A percentile compares a stretch with the other conserved stretches of the same genome.
Evolutionary conservation across 2,888 invertebrate species (phyloP).

Genomic region (Drosophila hawaiiensis): DNA sequence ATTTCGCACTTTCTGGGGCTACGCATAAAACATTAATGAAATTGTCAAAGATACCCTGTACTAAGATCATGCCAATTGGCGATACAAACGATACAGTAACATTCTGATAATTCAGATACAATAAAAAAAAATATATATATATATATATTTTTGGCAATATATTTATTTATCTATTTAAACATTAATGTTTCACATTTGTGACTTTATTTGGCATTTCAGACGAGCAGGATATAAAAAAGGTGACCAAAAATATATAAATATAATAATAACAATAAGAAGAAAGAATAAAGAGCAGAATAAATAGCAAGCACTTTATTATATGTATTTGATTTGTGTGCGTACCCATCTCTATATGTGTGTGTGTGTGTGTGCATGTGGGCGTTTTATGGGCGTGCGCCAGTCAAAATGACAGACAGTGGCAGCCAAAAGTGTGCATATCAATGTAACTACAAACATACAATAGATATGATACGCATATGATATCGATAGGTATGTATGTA

Average conservation of each 20-base stretch:
- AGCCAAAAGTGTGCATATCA: conserved; percentile 44
- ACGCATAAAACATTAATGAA: conserved; percentile 3
- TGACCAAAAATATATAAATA: neutral
- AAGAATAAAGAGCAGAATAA: neutral
- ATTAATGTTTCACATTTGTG: neutral
- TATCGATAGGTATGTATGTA: neutral
- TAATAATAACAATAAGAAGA: neutral
- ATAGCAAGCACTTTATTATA: conserved; percentile 53
- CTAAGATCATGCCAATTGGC: neutral
- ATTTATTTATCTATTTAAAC: neutral
- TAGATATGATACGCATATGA: conserved; percentile 22
- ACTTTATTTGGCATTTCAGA: neutral
- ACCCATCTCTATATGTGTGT: conserved; percentile 20
- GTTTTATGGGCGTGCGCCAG: conserved; percentile 45
- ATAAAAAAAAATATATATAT: neutral
- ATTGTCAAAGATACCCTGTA: conserved; percentile 5
- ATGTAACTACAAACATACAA: conserved; percentile 23
- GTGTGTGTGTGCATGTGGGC: conserved; percentile 14
- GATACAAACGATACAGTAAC: neutral
- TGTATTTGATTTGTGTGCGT: conserved; percentile 45
- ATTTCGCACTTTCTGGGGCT: conserved; percentile 10
- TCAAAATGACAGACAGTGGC: conserved; percentile 27
- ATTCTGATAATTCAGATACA: neutral
- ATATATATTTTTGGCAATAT: neutral
- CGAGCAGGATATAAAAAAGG: neutral